These are phyloP conservation scores for Heterotilapia buettikoferi DNA, from an alignment of 2,113 vertebrate species.

Conservation along the genomic window DNA sequence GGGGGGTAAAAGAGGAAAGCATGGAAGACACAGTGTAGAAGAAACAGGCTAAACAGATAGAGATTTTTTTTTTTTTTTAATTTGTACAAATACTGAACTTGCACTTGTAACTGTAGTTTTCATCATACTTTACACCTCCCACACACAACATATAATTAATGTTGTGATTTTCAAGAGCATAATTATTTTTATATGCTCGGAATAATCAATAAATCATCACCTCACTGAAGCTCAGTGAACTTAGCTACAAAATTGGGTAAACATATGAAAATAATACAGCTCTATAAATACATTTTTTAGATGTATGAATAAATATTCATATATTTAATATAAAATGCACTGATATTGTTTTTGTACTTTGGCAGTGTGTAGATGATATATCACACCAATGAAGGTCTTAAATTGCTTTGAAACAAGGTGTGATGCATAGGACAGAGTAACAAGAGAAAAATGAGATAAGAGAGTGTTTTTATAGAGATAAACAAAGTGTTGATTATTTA, in stretches of 20 bases:
- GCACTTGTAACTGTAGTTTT: background rate
- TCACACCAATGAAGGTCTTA: background rate
- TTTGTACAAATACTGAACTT: background rate
- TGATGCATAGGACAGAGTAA: background rate
- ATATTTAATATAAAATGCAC: background rate
- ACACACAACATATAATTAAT: background rate
- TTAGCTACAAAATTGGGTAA: background rate
- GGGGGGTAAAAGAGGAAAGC: background rate
- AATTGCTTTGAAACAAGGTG: slow-evolving; percentile 3
- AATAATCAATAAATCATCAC: background rate
- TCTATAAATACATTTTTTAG: background rate
- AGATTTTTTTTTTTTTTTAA: background rate
- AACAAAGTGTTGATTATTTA: background rate
- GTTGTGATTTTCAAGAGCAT: background rate
- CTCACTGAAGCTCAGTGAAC: background rate
- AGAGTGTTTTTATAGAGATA: background rate
- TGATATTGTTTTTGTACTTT: background rate
- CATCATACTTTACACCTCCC: background rate
- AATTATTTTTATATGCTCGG: background rate
- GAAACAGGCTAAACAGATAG: background rate
- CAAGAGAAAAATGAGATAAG: background rate
- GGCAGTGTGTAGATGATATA: background rate
- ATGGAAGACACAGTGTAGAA: background rate
- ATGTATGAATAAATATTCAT: background rate
- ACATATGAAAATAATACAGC: background rate